Conservation (phyloP, 2,113 vertebrate species). For the Hypomesus transpacificus region DNA sequence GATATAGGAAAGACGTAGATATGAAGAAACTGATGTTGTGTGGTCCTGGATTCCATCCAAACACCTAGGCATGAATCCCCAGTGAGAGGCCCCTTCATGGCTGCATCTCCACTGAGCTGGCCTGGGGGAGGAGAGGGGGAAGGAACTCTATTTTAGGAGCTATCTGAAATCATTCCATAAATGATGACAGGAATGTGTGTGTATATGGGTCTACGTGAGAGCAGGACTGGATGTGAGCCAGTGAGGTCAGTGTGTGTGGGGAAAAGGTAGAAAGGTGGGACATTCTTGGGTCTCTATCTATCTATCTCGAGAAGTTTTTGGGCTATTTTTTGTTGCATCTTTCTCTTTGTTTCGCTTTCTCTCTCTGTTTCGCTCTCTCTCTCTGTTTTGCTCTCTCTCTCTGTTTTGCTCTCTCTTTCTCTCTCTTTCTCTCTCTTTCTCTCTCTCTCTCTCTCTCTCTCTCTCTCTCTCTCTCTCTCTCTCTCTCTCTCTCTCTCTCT, state of each 20-base stretch:
- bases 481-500: slow-evolving; percentile 40
- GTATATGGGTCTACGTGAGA: slow-evolving; percentile 48
- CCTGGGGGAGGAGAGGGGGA: slow-evolving; percentile 47
- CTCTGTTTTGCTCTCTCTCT: too few species aligned
- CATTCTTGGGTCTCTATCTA: background rate
- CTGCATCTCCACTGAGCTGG: slow-evolving; percentile 50
- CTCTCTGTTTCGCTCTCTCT: too few species aligned
- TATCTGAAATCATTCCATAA: slow-evolving; percentile 64
- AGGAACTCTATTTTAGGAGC: slow-evolving; percentile 61
- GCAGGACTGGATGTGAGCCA: slow-evolving; percentile 39
- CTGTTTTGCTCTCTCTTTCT: too few species aligned
- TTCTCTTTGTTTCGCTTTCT: too few species aligned
- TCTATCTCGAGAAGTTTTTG: too few species aligned
- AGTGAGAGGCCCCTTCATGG: slow-evolving; percentile 64
- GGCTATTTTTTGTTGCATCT: too few species aligned
- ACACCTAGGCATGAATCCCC: slow-evolving; percentile 28
- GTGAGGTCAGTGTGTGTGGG: slow-evolving; percentile 22
- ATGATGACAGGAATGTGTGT: slow-evolving; percentile 63
- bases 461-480: slow-evolving; percentile 39
- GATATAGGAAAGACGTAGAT: too few species aligned
- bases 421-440: too few species aligned
- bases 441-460: background rate
- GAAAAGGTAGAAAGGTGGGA: slow-evolving; percentile 46
- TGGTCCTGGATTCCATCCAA: slow-evolving; percentile 6
- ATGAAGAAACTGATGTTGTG: background rate